A percentile compares a stretch with the other conserved stretches of the same genome.
phyloP scores from a whole-genome alignment of 1,140 invertebrate genomes.

The Bombus sylvicola region DNA sequence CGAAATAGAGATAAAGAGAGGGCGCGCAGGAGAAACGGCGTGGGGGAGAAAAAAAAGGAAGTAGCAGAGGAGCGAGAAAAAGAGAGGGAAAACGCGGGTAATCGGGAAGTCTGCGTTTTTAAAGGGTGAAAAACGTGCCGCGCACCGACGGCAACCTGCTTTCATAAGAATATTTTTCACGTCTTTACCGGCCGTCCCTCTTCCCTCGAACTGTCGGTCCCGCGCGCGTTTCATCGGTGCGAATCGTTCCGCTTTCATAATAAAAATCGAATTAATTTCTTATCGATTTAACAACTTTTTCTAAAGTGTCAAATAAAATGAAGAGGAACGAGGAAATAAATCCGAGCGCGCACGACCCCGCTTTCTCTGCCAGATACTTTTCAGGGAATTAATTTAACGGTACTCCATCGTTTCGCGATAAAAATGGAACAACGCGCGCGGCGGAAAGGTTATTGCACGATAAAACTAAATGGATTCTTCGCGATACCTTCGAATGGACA shows the following conservation, averaged over 20 bases:
- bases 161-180: constrained; percentile 58
- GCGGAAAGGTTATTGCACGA: constrained; percentile 13
- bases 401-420: constrained; percentile 37
- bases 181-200: constrained; percentile 9
- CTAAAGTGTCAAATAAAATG: constrained; percentile 34
- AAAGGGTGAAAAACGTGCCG: constrained; percentile 51
- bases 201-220: neutral
- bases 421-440: constrained; percentile 35
- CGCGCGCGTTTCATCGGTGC: neutral
- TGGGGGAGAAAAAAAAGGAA: neutral
- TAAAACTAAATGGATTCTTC: constrained; percentile 22
- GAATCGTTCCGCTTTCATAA: constrained; percentile 25
- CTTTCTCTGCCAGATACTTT: constrained; percentile 13
- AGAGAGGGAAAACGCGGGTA: constrained; percentile 56
- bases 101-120: constrained; percentile 62
- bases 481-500: neutral
- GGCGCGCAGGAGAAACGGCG: too few relatives aligned
- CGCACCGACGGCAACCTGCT: constrained; percentile 28
- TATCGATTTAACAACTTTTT: constrained; percentile 37
- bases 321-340: neutral
- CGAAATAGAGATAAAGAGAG: constrained; percentile 50
- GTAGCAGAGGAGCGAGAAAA: neutral
- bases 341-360: neutral
- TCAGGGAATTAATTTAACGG: constrained; percentile 52
- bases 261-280: constrained; percentile 38